phyloP scores from a whole-genome alignment of 2,888 invertebrate genomes.

The Incurvaria masculella region DNA sequence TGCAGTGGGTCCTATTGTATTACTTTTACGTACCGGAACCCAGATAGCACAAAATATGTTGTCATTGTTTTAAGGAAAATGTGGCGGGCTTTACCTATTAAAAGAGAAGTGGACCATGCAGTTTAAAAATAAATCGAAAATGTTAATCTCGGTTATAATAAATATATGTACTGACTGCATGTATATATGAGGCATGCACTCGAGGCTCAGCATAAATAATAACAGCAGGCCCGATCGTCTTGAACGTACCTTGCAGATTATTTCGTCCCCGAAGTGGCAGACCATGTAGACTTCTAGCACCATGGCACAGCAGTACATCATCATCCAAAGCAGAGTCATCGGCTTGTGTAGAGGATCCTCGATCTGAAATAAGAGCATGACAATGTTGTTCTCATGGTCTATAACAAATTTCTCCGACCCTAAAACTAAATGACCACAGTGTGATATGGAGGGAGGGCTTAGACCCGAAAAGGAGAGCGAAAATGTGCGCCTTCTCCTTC shows the following conservation, averaged over 20 bases:
- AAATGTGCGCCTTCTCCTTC: too few relatives aligned
- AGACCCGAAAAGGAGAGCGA: too few relatives aligned
- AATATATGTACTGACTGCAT: constrained; percentile 12
- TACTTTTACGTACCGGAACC: too few relatives aligned
- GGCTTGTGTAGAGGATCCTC: constrained; percentile 45
- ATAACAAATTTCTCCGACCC: too few relatives aligned
- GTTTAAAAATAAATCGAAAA: constrained; percentile 12
- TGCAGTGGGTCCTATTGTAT: too few relatives aligned
- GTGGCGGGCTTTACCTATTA: neutral
- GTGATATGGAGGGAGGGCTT: too few relatives aligned
- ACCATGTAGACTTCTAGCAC: constrained; percentile 49
- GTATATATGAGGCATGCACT: constrained; percentile 10
- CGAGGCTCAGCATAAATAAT: constrained; percentile 8
- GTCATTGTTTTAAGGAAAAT: neutral
- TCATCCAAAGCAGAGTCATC: constrained; percentile 51
- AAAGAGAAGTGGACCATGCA: constrained; percentile 9
- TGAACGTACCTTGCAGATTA: constrained; percentile 45
- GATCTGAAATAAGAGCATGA: constrained; percentile 35
- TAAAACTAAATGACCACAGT: too few relatives aligned
- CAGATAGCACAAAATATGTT: too few relatives aligned
- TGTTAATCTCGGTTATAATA: constrained; percentile 11
- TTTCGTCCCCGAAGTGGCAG: constrained; percentile 51
- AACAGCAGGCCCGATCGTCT: constrained; percentile 13
- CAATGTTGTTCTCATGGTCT: too few relatives aligned
- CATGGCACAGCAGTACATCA: constrained; percentile 49